Base-by-base conservation (phyloP, 2,113 vertebrate genomes). In the Cebidichthys violaceus region DNA sequence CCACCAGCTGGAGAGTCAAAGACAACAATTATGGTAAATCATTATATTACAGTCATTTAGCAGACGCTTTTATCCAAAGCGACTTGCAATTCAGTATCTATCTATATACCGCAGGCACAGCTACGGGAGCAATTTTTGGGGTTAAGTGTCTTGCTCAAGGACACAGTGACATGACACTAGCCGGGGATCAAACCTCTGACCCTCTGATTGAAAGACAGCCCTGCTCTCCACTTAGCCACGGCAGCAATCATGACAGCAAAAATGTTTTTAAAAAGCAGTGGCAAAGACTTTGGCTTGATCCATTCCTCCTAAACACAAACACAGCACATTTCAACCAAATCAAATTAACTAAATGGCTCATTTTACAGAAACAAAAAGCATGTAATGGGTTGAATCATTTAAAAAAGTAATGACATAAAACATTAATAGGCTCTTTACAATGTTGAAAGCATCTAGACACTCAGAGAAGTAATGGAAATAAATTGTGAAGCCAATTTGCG, bases 1-100 rank as follows among this genome's bases (percentile, higher is more conserved):
- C 96, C 86, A 99, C 96, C 57, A 99, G 91, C 98, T 99, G 79
- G 77, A 79, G 31, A 79, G 60, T 60, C 41, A 77, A 20, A 79
- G 24, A 62, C 14, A 67, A 64, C 9, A 54, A 59, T 52, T 43
- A 70, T n/a, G 13, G 24, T 18, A 18, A 85, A 60, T 76, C n/a
- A n/a, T n/a, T n/a, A n/a, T n/a, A n/a, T n/a, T n/a, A n/a, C n/a
- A n/a, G n/a, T n/a, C n/a, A n/a, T n/a, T n/a, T n/a, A n/a, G n/a
- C n/a, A n/a, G n/a, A n/a, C n/a, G n/a, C n/a, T n/a, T n/a, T n/a
- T n/a, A n/a, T n/a, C n/a, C n/a, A n/a, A n/a, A n/a, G n/a, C n/a
- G n/a, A n/a, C n/a, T n/a, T n/a, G n/a, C n/a, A n/a, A n/a, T n/a
- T n/a, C n/a, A n/a, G n/a, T n/a, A n/a, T n/a, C n/a, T n/a, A n/a